A percentile compares a stretch with the other conserved stretches of the same genome.
These are phyloP conservation scores for Hydrotaea cyrtoneurina DNA, from an alignment of 2,888 invertebrate genomes.

Conservation along the genomic window DNA sequence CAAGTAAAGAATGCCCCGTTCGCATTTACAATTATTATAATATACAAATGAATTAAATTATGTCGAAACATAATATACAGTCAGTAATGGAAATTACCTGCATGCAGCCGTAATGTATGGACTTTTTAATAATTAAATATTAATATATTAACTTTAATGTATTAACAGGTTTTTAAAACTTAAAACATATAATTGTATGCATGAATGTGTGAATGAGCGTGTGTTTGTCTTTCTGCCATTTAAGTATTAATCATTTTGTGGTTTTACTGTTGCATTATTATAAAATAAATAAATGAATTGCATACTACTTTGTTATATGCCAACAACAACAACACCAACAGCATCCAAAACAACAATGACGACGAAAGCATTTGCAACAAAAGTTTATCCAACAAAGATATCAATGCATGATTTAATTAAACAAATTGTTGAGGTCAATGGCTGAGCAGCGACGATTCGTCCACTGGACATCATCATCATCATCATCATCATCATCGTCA, in stretches of 20 bases:
- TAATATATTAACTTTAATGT: conserved; percentile 6
- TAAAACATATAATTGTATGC: conserved; percentile 8
- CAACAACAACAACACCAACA: background rate
- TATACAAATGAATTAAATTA: too few species aligned
- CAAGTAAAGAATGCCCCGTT: too few species aligned
- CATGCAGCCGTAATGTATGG: background rate
- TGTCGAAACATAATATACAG: too few species aligned
- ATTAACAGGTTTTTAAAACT: conserved; percentile 11
- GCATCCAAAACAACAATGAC: background rate
- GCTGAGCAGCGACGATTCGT: conserved; percentile 16
- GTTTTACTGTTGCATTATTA: conserved; percentile 18
- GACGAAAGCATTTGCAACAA: conserved; percentile 17
- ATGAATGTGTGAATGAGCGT: background rate
- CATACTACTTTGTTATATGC: background rate
- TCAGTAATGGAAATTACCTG: too few species aligned
- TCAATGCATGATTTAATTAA: conserved; percentile 60
- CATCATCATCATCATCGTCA: background rate
- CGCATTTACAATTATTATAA: too few species aligned
- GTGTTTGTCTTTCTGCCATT: background rate
- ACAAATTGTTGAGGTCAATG: conserved; percentile 53
- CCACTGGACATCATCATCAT: background rate
- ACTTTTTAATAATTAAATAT: conserved; percentile 5
- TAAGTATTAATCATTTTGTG: conserved; percentile 37
- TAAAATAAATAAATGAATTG: conserved; percentile 6
- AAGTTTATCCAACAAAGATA: conserved; percentile 42